Evolutionary conservation across 2,888 invertebrate genomes (phyloP).

Genomic region (Drosophila infuscata): DNA sequence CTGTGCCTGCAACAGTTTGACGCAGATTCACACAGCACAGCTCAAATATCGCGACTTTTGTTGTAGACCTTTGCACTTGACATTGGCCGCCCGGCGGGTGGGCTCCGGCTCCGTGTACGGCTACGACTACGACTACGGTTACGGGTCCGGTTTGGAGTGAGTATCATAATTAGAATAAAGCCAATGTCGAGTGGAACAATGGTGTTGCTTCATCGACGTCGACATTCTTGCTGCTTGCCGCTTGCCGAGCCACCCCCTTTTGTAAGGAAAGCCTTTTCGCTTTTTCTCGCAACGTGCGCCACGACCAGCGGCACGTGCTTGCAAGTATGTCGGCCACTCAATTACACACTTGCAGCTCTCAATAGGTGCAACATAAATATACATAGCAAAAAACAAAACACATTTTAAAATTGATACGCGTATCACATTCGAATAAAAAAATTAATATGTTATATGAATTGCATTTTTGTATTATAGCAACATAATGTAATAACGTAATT

Average conservation of each 20-base stretch:
- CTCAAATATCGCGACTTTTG: slow-evolving; percentile 41
- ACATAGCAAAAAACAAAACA: neutral
- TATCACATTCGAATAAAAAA: neutral
- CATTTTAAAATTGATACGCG: neutral
- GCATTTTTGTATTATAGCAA: neutral
- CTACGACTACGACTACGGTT: neutral
- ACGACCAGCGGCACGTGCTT: neutral
- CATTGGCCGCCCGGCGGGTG: slow-evolving; percentile 63
- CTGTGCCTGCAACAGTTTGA: slow-evolving; percentile 3
- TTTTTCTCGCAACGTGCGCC: neutral
- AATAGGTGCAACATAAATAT: slow-evolving; percentile 1
- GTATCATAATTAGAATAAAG: slow-evolving; percentile 72
- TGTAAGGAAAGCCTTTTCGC: slow-evolving; percentile 3
- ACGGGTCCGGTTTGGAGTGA: slow-evolving; percentile 23
- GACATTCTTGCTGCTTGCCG: slow-evolving; percentile 13
- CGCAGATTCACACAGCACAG: neutral
- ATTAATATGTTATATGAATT: neutral
- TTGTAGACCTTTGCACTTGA: slow-evolving; percentile 71
- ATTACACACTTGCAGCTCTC: neutral
- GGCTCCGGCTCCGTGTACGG: slow-evolving; percentile 26
- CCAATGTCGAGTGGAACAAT: slow-evolving; percentile 53
- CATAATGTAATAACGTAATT: neutral
- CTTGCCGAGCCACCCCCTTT: slow-evolving; percentile 33
- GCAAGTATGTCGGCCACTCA: neutral
- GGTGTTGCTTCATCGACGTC: slow-evolving; percentile 9